Base-by-base conservation (phyloP, 1,140 invertebrate genomes). In the Globodera ellingtonae region DNA sequence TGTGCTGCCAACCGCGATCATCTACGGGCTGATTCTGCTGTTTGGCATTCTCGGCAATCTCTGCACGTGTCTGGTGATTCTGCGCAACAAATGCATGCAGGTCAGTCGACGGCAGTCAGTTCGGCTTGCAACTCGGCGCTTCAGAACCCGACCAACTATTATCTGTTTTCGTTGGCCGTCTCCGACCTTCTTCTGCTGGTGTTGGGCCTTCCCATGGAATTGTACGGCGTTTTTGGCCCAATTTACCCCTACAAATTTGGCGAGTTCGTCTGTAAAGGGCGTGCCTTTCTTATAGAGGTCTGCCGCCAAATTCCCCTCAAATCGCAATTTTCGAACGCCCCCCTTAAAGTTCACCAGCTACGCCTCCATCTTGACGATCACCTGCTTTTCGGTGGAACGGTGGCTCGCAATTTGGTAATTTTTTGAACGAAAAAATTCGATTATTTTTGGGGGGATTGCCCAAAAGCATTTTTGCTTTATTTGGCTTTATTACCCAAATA, bases 321-420 rank as follows among this genome's bases (percentile, higher is more conserved):
- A 97, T 0, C 91, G n/a, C 48, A 9, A 8, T 73, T 44, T 67
- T 52, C 0, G 35, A 35, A 35, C 35, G 35, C 35, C 35, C 35
- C 67, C 35, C 18, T 18, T 47, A 10, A 24, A 35, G 35, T 70
- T 47, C 70, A 81, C 79, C 13, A 83, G 80, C 18, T 88, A 97
- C 89, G 95, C 95, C 0, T 96, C 95, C 0, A 94, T 98, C 0
- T 91, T 98, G 69, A 95, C 94, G 8, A 96, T 96, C 71, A 94
- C 94, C 0, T 94, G 94, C 4, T 98, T 98, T 90, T 98, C 96
- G 0, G 92, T 96, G 6, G 96, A 98, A 89, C 90, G 96, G 71
- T 98, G 88, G 88, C 78, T 89, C 7, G 87, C 87, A 10, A 88
- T 88, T 69, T 88, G 87, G 86, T 89, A 52, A 75, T 82, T 6